These are phyloP conservation scores for Tragelaphus strepsiceros DNA, from an alignment of 2,113 vertebrate genomes.

Conservation along the genomic window DNA sequence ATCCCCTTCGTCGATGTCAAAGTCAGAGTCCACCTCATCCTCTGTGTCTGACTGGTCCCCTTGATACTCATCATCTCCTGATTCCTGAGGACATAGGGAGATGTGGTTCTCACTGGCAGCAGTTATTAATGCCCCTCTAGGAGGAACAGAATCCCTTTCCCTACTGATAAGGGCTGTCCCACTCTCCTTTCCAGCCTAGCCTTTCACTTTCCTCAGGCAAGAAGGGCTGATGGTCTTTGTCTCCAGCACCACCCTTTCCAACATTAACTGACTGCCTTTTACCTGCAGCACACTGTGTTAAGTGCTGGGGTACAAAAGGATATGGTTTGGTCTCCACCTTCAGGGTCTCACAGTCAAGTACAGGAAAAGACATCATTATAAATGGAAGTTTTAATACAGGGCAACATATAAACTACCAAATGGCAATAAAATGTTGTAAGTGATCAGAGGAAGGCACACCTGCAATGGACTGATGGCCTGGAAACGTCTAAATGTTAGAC, in stretches of 20 bases:
- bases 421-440: background rate
- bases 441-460: background rate
- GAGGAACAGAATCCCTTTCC: background rate
- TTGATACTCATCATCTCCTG: slow-evolving; percentile 94
- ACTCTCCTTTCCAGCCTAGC: background rate
- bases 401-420: background rate
- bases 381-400: background rate
- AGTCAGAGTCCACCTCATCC: slow-evolving; percentile 97
- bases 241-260: background rate
- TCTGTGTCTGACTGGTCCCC: slow-evolving; percentile 96
- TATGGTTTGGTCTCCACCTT: background rate
- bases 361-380: background rate
- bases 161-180: background rate
- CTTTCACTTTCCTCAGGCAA: background rate
- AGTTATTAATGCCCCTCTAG: background rate
- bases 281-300: background rate
- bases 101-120: background rate
- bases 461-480: background rate
- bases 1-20: slow-evolving; percentile 96
- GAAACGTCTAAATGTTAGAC: background rate
- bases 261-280: background rate
- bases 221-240: background rate
- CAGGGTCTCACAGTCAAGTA: background rate
- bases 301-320: background rate
- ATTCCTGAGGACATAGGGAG: slow-evolving; percentile 83